Percentiles rank a stretch among this genome's conserved stretches.
Conservation (phyloP, 1,140 invertebrate species). For the Neuroterus valhalla region DNA sequence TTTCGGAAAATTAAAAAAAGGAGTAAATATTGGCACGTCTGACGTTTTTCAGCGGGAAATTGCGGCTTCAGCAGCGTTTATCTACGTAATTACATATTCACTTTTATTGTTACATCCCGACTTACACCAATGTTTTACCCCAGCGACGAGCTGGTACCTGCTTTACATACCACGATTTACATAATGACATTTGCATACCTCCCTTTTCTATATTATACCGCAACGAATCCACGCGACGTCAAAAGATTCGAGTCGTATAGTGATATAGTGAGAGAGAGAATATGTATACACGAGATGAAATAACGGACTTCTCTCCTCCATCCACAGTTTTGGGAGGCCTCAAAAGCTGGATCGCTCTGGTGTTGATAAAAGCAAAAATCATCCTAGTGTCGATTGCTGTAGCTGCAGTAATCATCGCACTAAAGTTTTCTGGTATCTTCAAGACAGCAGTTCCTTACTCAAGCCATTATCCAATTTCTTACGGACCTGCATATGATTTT, state of each 20-base stretch:
- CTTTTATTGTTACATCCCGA: slow-evolving; percentile 60
- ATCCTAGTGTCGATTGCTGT: slow-evolving; percentile 53
- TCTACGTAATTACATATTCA: slow-evolving; percentile 65
- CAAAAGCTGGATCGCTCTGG: slow-evolving; percentile 54
- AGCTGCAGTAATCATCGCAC: slow-evolving; percentile 48
- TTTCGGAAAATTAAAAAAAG: neutral
- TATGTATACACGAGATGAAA: neutral
- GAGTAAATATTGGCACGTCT: slow-evolving; percentile 23
- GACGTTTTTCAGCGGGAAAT: slow-evolving; percentile 58
- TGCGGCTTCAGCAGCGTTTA: slow-evolving; percentile 60
- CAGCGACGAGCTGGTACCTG: slow-evolving; percentile 37
- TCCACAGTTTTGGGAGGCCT: slow-evolving; percentile 60
- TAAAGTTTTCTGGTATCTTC: slow-evolving; percentile 44
- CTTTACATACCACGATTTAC: slow-evolving; percentile 61
- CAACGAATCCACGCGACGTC: slow-evolving; percentile 45
- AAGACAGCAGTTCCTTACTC: slow-evolving; percentile 9
- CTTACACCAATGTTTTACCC: slow-evolving; percentile 54
- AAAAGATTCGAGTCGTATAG: slow-evolving; percentile 38
- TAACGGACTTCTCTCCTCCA: slow-evolving; percentile 34
- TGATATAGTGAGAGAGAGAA: neutral
- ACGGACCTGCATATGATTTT: slow-evolving; percentile 41
- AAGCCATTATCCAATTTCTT: slow-evolving; percentile 34
- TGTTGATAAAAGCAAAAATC: slow-evolving; percentile 63
- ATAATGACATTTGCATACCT: slow-evolving; percentile 65
- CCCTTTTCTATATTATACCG: slow-evolving; percentile 53